These are phyloP conservation scores for Otolemur crassicaudatus DNA, from an alignment of 2,797 vertebrate species.

Conservation along the genomic window DNA sequence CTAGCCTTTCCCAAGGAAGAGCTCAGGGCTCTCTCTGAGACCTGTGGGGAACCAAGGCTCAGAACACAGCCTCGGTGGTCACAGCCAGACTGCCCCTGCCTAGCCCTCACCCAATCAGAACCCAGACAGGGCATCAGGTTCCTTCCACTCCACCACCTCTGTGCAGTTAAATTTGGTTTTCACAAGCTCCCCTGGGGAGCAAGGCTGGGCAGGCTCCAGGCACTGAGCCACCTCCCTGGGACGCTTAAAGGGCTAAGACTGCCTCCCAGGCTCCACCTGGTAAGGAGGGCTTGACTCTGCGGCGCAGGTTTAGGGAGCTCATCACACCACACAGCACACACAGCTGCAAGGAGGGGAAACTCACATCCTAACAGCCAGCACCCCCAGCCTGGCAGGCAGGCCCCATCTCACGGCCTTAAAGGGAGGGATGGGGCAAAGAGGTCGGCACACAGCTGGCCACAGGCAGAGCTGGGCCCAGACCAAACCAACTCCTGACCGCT, in stretches of 20 bases:
- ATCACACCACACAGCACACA: neutral
- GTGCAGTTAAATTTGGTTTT: neutral
- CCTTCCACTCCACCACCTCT: neutral
- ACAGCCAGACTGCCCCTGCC: too few species aligned
- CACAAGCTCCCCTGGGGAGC: neutral
- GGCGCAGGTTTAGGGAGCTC: too few species aligned
- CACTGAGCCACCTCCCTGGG: neutral
- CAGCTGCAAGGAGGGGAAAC: neutral
- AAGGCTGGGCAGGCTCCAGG: neutral
- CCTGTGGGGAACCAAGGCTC: accelerated
- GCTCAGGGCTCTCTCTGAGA: neutral
- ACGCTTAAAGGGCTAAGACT: too few species aligned
- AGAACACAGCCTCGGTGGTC: neutral
- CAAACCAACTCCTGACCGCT: accelerated
- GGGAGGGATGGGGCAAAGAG: neutral
- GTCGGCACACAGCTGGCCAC: neutral
- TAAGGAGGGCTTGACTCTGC: neutral
- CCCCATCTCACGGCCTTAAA: accelerated
- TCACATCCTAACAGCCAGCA: accelerated
- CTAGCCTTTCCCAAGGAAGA: neutral
- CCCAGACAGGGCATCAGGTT: neutral
- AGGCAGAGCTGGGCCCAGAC: neutral
- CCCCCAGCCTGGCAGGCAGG: neutral
- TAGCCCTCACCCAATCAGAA: neutral
- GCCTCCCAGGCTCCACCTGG: too few species aligned